These are phyloP conservation scores for Antheraea assamensis DNA, from an alignment of 2,888 invertebrate species.

Conservation along the genomic window DNA sequence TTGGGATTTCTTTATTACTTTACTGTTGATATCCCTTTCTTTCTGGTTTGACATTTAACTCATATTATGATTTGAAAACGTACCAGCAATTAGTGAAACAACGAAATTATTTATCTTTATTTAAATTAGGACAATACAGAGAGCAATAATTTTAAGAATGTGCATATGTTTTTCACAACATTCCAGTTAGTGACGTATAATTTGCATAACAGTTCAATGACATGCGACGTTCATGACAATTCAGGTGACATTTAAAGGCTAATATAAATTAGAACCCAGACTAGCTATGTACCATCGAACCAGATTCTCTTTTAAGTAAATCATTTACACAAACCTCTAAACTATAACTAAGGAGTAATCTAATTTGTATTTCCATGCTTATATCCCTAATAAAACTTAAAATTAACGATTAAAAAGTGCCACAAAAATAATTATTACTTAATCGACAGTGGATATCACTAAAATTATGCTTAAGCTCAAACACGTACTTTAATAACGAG, in stretches of 20 bases:
- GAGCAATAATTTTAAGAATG: too few relatives aligned
- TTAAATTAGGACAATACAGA: too few relatives aligned
- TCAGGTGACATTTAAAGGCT: neutral
- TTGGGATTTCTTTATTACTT: neutral
- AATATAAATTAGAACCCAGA: neutral
- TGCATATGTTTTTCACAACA: too few relatives aligned
- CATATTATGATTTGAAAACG: too few relatives aligned
- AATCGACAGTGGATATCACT: constrained; percentile 10
- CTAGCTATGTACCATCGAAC: neutral
- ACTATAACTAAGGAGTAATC: constrained; percentile 43
- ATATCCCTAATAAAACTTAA: constrained; percentile 36
- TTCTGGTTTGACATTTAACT: too few relatives aligned
- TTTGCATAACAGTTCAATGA: too few relatives aligned
- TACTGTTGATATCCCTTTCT: too few relatives aligned
- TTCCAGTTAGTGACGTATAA: too few relatives aligned
- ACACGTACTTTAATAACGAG: constrained; percentile 47
- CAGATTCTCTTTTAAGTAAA: constrained; percentile 4
- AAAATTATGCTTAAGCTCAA: constrained; percentile 48
- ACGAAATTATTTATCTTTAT: too few relatives aligned
- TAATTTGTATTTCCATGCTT: constrained; percentile 61
- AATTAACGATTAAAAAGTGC: constrained; percentile 44
- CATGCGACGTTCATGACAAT: neutral
- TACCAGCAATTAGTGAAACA: too few relatives aligned
- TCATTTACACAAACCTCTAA: constrained; percentile 41
- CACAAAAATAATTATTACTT: constrained; percentile 40